Evolutionary conservation across 2,797 vertebrate species (phyloP), one percentile per base, ranked within the genome.

Genomic region (Aotus griseimembra): DNA sequence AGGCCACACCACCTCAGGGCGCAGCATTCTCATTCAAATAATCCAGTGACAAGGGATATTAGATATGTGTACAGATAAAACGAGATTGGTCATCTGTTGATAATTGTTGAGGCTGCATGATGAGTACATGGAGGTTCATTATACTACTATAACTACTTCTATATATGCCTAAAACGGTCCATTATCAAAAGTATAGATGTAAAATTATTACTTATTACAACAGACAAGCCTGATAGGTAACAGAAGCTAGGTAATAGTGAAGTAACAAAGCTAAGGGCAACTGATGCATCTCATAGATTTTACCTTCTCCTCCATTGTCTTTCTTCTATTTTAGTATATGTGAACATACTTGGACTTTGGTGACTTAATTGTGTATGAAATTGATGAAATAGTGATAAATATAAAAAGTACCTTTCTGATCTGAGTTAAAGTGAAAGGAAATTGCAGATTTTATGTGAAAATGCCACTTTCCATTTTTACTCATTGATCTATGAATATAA

Each of bases 361-460:
- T 93, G 41, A 95, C 19, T n/a, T 93, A 93, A 91, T 92, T 92
- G 92, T 90, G 92, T 67, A 39, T 93, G n/a, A 94, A 26, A n/a
- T 82, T 88, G 75, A 90, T 88, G 41, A 94, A 88, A 95, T 70
- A 58, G 58, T 90, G 9, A 52, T 52, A 88, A 92, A 95, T 88
- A 81, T 50, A 73, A 94, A 86, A 80, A 57, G 19, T 33, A 81
- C n/a, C 44, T 57, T 86, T 81, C 57, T 77, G 72, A 90, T 93
- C n/a, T 90, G 14, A 84, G 14, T 88, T 92, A 88, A 85, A 95
- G 58, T 39, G 52, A 95, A 22, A 87, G 30, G 30, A 58, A 96
- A 96, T 80, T 94, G 50, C 19, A 79, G 64, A 57, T 91, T 83
- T 90, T 55, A 75, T 97, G 24, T 86, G 82, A 94, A 79, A 96